These are phyloP conservation scores for Castor canadensis DNA, from an alignment of 2,113 vertebrate genomes.

Conservation along the genomic window DNA sequence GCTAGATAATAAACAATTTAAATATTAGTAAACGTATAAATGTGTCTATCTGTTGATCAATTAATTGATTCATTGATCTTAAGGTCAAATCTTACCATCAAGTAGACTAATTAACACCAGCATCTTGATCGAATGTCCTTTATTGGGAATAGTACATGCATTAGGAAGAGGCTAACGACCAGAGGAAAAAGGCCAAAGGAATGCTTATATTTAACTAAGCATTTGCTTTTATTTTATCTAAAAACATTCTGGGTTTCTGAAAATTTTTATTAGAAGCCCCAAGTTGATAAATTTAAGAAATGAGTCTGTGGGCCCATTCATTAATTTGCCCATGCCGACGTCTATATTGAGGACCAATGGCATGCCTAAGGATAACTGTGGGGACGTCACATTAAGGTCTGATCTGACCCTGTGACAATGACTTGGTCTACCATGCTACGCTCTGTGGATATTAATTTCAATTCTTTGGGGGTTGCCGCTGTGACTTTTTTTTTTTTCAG, in stretches of 20 bases:
- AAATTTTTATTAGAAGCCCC: not conserved
- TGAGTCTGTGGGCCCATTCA: not conserved
- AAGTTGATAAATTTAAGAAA: not conserved
- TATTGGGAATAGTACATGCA: not conserved
- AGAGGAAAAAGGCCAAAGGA: not conserved
- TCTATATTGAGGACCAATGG: not conserved
- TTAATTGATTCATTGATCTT: not conserved
- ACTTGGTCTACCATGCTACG: not conserved
- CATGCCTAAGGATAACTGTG: not conserved
- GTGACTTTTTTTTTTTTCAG: not conserved
- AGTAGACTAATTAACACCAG: not conserved
- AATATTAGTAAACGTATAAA: not conserved
- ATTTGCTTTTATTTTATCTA: conserved; percentile 65
- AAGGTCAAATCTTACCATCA: not conserved
- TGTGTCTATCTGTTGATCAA: not conserved
- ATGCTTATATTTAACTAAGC: conserved; percentile 58
- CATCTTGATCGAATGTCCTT: not conserved
- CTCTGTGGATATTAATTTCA: conserved; percentile 51
- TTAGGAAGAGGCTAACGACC: not conserved
- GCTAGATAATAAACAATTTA: not conserved
- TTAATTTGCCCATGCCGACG: not conserved
- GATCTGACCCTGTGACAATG: not conserved
- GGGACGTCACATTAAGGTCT: not conserved
- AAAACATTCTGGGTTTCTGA: not conserved
- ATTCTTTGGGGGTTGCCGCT: not conserved